Evolutionary conservation across 2,888 invertebrate genomes (phyloP).

Genomic region (Hipparchia semele): DNA sequence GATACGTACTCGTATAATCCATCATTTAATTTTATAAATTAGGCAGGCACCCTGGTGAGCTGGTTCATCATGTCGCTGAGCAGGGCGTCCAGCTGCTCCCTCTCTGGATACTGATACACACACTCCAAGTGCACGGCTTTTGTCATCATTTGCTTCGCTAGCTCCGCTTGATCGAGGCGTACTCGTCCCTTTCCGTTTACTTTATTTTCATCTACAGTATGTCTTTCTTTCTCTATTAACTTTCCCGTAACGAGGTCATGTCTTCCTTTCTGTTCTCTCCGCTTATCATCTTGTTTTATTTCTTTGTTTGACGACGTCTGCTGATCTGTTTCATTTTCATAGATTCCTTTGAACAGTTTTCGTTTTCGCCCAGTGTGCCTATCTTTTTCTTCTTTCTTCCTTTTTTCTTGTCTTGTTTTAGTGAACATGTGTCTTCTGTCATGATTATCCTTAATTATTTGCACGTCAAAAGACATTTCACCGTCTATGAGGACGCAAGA

Average conservation of each 20-base stretch:
- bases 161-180: neutral
- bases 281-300: neutral
- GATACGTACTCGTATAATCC: too few species aligned
- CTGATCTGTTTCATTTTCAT: neutral
- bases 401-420: neutral
- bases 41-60: neutral
- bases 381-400: neutral
- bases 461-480: neutral
- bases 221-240: neutral
- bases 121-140: neutral
- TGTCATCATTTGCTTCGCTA: neutral
- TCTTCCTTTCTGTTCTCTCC: neutral
- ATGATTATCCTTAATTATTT: neutral
- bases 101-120: neutral
- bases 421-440: neutral
- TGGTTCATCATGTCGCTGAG: conserved; percentile 5
- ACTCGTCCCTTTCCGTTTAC: neutral
- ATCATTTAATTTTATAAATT: too few species aligned
- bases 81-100: neutral
- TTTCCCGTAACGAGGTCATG: neutral
- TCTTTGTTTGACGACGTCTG: neutral
- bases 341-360: neutral
- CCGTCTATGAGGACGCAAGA: neutral
- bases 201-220: neutral
- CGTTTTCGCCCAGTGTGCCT: neutral